A percentile compares a stretch with the other conserved stretches of the same genome.
phyloP scores from a whole-genome alignment of 2,113 vertebrate genomes.

The Ondatra zibethicus region DNA sequence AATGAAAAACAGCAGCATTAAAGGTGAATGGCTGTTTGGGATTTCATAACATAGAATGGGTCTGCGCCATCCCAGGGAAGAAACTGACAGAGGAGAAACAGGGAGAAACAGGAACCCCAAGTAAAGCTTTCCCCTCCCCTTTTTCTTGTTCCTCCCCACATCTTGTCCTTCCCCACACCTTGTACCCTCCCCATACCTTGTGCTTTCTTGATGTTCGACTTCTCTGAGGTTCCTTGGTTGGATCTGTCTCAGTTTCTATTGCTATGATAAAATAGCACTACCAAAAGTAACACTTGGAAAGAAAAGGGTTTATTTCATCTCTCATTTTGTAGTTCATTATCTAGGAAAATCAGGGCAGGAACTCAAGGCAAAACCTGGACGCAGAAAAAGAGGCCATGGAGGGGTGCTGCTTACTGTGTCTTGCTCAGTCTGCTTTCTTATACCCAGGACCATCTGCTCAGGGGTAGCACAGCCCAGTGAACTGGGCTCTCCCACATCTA shows the following conservation, averaged over 20 bases:
- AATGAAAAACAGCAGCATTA: background rate
- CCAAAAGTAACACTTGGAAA: background rate
- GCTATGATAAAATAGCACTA: background rate
- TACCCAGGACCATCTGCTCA: background rate
- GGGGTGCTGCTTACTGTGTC: background rate
- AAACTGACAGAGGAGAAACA: background rate
- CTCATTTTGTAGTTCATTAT: background rate
- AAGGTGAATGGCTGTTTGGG: background rate
- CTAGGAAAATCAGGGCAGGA: background rate
- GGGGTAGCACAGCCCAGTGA: background rate
- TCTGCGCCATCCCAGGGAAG: background rate
- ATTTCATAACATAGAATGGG: background rate
- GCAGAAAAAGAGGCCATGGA: background rate
- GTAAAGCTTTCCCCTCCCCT: background rate
- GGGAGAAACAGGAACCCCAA: background rate
- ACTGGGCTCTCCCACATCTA: background rate
- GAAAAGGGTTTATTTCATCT: background rate
- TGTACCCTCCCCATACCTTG: background rate
- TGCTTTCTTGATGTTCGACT: background rate
- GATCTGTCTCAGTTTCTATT: background rate
- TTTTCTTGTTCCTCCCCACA: background rate
- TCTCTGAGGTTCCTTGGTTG: conserved; percentile 4
- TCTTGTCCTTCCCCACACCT: background rate
- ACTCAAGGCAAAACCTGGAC: background rate
- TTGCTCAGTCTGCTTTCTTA: background rate